These are phyloP conservation scores for Romanogobio albipinnatus DNA, from an alignment of 2,113 vertebrate species.

Conservation along the genomic window DNA sequence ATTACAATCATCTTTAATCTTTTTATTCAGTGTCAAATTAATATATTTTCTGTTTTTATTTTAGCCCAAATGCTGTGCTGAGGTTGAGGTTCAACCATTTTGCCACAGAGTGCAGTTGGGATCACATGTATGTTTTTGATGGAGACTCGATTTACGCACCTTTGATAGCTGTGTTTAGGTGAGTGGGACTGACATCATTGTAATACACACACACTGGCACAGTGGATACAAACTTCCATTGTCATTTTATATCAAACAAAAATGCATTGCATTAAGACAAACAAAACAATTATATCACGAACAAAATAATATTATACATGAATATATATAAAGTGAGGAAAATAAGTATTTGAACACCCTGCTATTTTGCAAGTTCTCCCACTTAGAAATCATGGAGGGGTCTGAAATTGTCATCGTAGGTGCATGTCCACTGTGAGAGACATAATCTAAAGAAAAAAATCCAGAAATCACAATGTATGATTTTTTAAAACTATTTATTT, in stretches of 20 bases:
- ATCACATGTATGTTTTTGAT: constrained; percentile 98
- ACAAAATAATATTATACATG: too few species aligned
- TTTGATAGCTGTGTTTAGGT: constrained; percentile 97
- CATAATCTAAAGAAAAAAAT: too few species aligned
- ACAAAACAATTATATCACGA: neutral
- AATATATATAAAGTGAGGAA: too few species aligned
- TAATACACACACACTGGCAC: neutral
- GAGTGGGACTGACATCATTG: constrained; percentile 59
- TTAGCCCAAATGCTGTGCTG: constrained; percentile 92
- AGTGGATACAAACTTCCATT: neutral
- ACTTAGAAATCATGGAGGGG: too few species aligned
- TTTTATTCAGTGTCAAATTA: neutral
- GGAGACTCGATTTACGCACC: constrained; percentile 97
- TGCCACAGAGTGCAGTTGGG: constrained; percentile 99
- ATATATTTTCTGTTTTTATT: constrained; percentile 18
- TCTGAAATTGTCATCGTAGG: too few species aligned
- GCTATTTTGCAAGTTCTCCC: too few species aligned
- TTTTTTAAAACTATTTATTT: too few species aligned
- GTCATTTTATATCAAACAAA: neutral
- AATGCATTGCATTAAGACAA: neutral
- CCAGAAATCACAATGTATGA: too few species aligned
- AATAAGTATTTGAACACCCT: too few species aligned
- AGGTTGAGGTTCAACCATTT: constrained; percentile 98
- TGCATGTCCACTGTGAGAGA: too few species aligned
- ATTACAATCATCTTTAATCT: too few species aligned